Evolutionary conservation across 1,140 invertebrate species (phyloP).

Genomic region (Gryon sp.): DNA sequence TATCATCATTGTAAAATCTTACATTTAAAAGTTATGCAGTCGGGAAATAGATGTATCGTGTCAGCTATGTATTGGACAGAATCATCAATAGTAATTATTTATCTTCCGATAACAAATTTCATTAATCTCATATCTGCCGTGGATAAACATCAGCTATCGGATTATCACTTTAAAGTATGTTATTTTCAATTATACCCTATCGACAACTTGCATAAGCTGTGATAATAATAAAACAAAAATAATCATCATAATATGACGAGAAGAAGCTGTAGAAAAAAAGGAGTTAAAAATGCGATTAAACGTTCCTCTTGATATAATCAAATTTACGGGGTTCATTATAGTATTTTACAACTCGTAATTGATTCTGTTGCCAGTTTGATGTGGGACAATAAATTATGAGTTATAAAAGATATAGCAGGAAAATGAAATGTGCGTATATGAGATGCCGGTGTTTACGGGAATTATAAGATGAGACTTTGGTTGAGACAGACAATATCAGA

Average conservation of each 20-base stretch:
- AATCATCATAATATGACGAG: too few species aligned
- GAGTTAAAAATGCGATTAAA: constrained; percentile 23
- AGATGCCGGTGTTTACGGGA: constrained; percentile 5
- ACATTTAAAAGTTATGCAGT: too few species aligned
- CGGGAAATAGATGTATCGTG: background rate
- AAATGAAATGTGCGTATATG: constrained; percentile 38
- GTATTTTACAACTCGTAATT: constrained; percentile 42
- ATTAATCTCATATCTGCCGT: background rate
- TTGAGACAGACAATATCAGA: background rate
- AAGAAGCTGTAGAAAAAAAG: too few species aligned
- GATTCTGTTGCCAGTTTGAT: constrained; percentile 35
- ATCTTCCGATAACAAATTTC: constrained; percentile 9
- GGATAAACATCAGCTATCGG: constrained; percentile 1
- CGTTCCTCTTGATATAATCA: constrained; percentile 17
- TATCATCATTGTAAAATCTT: too few species aligned
- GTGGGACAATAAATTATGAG: constrained; percentile 40
- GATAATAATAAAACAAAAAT: too few species aligned
- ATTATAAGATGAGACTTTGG: constrained; percentile 26
- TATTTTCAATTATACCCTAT: constrained; percentile 11
- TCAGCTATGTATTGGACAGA: constrained; percentile 1
- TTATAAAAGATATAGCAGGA: constrained; percentile 37
- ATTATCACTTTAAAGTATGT: background rate
- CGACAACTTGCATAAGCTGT: background rate
- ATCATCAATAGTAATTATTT: constrained; percentile 11
- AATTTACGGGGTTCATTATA: constrained; percentile 42